Base-by-base conservation (phyloP, 2,888 invertebrate genomes). In the Drosophila planitibia region DNA sequence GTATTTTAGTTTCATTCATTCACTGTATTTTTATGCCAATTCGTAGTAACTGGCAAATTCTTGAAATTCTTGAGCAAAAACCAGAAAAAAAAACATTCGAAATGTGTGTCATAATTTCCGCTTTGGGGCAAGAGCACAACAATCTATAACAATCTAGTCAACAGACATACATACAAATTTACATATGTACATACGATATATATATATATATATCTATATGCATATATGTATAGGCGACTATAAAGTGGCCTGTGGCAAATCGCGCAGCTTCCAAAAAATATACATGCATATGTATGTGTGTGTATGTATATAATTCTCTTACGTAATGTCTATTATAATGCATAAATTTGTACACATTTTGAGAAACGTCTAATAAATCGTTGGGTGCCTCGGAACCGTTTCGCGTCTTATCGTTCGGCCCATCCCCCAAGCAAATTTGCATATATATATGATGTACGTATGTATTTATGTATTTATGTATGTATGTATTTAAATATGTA, bases 71-170 rank as follows among this genome's bases (percentile, higher is more conserved):
- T 51, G 14, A 39, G 49, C n/a, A 54, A 57, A 55, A 64, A 41
- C 30, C 14, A 35, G 44, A 30, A 28, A 49, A 33, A 44, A 66
- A 37, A 7, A 16, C 47, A 25, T 47, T 25, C 35, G 14, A 70
- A 67, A 64, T 79, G 64, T 84, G 76, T 85, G 83, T 76, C 83
- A 85, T 71, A 74, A 61, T 69, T 80, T 76, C 67, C 78, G 83
- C 55, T 73, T 66, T 76, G 63, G 68, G 12, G 33, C 30, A 28
- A 58, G 55, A 76, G 51, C 62, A 60, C 52, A 59, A 54, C 53
- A 53, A 58, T 22, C 32, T 55, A 33, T 59, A 75, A 70, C 72
- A 85, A 69, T 81, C 68, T 74, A 51, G 68, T 64, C 41, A 62
- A 57, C 22, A 30, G 49, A 59, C 41, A 53, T 44, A 28, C n/a